Evolutionary conservation across 1,140 invertebrate genomes (phyloP).

Genomic region (Asbolus verrucosus): DNA sequence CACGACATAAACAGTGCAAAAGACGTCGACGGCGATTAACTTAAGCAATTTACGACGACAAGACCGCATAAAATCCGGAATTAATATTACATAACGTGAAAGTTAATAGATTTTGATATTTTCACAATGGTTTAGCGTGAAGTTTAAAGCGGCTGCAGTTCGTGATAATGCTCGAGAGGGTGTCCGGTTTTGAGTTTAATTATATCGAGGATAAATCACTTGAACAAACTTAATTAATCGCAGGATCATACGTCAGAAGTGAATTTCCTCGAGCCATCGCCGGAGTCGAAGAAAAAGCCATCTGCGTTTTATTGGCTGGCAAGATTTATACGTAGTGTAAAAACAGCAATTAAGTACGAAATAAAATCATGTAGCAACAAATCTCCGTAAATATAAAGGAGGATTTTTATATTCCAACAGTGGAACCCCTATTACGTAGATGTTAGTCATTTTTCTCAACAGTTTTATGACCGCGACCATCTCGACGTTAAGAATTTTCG

Average conservation of each 20-base stretch:
- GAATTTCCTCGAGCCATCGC: too few relatives aligned
- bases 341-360: constrained; percentile 43
- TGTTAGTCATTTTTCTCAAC: constrained; percentile 33
- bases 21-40: constrained; percentile 45
- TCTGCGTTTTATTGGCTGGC: constrained; percentile 45
- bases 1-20: constrained; percentile 48
- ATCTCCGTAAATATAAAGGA: constrained; percentile 41
- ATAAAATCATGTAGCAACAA: constrained; percentile 48
- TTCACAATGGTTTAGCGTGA: background rate
- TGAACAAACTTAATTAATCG: constrained; percentile 28
- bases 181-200: constrained; percentile 14
- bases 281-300: constrained; percentile 21
- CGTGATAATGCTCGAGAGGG: too few relatives aligned
- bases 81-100: constrained; percentile 18
- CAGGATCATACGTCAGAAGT: constrained; percentile 36
- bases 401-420: constrained; percentile 39
- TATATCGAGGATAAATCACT: constrained; percentile 18
- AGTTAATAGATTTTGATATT: constrained; percentile 14
- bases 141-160: background rate
- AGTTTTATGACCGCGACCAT: constrained; percentile 40
- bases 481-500: constrained; percentile 38
- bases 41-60: constrained; percentile 45
- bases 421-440: constrained; percentile 39
- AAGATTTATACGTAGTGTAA: constrained; percentile 40
- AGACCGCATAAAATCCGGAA: constrained; percentile 9